These are phyloP conservation scores for Aphaenogaster floridana DNA, from an alignment of 1,140 invertebrate species.

Conservation along the genomic window DNA sequence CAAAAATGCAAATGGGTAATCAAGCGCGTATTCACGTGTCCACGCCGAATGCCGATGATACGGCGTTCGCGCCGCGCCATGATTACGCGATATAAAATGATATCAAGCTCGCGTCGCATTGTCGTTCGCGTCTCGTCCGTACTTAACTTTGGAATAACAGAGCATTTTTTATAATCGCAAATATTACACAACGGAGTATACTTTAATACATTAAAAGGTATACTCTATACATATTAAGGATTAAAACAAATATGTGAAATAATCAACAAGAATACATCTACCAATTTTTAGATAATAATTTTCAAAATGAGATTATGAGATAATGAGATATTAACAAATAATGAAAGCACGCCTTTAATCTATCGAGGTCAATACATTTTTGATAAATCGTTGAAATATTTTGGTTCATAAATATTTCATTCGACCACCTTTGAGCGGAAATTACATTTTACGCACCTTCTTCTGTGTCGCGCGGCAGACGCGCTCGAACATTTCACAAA, in stretches of 20 bases:
- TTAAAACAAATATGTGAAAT: neutral
- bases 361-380: neutral
- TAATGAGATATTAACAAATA: neutral
- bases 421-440: neutral
- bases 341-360: neutral
- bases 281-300: neutral
- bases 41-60: conserved; percentile 55
- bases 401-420: conserved; percentile 20
- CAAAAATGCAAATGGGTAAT: conserved; percentile 67
- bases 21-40: conserved; percentile 59
- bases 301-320: neutral
- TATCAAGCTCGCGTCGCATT: conserved; percentile 30
- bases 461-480: too few species aligned
- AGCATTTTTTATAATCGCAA: neutral
- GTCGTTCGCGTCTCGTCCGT: neutral
- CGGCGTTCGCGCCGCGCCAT: conserved; percentile 1
- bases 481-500: neutral
- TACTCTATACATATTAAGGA: neutral
- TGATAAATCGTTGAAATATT: conserved; percentile 29
- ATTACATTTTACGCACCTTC: conserved; percentile 9
- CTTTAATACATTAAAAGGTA: neutral
- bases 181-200: neutral
- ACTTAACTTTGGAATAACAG: conserved; percentile 1
- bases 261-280: neutral
- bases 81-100: conserved; percentile 55